Percentiles rank a stretch among this genome's conserved stretches.
These are phyloP conservation scores for Manduca sexta DNA, from an alignment of 1,140 invertebrate genomes.

Conservation along the genomic window DNA sequence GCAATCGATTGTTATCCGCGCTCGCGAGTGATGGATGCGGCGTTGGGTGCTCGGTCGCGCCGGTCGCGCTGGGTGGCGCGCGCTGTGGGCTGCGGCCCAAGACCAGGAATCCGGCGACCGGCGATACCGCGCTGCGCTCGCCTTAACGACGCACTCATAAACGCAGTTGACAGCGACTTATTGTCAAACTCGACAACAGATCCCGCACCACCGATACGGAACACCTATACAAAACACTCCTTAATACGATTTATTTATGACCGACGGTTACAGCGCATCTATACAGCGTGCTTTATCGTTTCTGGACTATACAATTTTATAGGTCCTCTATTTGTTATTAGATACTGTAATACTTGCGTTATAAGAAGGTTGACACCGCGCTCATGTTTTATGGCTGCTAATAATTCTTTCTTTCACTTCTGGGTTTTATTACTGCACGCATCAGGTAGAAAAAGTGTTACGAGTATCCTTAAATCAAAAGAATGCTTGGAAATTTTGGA, in stretches of 20 bases:
- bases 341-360: conserved; percentile 39
- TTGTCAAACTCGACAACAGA: conserved; percentile 45
- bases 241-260: conserved; percentile 68
- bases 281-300: conserved; percentile 40
- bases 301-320: conserved; percentile 6
- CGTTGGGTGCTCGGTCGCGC: conserved; percentile 40
- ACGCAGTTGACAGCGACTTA: conserved; percentile 47
- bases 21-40: conserved; percentile 44
- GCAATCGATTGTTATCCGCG: conserved; percentile 41
- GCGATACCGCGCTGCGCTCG: conserved; percentile 25
- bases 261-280: conserved; percentile 31
- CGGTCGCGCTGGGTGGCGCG: conserved; percentile 43
- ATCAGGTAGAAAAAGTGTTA: too few species aligned
- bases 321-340: conserved; percentile 43
- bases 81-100: neutral
- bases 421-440: conserved; percentile 24
- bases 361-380: conserved; percentile 46
- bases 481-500: too few species aligned
- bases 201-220: conserved; percentile 40
- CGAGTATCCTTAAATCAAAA: too few species aligned
- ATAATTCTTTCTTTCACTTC: conserved; percentile 57
- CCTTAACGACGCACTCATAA: conserved; percentile 49
- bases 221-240: conserved; percentile 47
- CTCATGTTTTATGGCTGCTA: conserved; percentile 52
- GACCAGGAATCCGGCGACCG: neutral